Conservation (phyloP, 1,140 invertebrate genomes). For the Cyclargus thomasi region DNA sequence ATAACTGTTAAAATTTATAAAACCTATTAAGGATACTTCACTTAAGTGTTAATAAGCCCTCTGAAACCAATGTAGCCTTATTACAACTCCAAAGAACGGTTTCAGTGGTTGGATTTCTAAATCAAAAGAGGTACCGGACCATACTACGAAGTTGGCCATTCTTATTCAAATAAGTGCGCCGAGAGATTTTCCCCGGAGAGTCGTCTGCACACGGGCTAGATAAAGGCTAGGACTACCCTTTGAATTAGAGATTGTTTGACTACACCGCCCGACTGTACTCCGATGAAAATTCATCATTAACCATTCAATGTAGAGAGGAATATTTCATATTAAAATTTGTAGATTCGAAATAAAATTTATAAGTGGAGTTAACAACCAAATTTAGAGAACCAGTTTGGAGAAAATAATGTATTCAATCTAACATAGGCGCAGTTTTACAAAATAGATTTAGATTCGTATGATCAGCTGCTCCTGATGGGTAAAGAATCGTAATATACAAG, state of each 20-base stretch:
- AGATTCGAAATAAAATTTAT: too few relatives aligned
- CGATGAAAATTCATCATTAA: constrained; percentile 1
- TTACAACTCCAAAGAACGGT: neutral
- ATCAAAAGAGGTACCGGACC: constrained; percentile 11
- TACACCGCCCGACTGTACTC: constrained; percentile 1
- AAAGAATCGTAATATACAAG: neutral
- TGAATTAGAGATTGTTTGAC: constrained; percentile 23
- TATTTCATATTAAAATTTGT: neutral
- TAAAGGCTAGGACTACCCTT: constrained; percentile 23
- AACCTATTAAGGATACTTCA: too few relatives aligned
- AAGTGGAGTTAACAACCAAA: too few relatives aligned
- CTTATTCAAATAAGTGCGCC: constrained; percentile 61
- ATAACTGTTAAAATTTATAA: too few relatives aligned
- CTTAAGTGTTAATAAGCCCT: too few relatives aligned
- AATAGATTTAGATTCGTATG: too few relatives aligned
- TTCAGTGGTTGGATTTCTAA: constrained; percentile 8
- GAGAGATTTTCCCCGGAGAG: constrained; percentile 42
- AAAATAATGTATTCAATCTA: too few relatives aligned
- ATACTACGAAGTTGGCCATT: constrained; percentile 38
- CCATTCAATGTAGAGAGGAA: neutral
- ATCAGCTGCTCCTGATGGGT: neutral
- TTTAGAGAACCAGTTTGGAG: too few relatives aligned
- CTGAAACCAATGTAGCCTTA: neutral
- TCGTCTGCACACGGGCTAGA: constrained; percentile 33
- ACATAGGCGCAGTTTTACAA: too few relatives aligned